These are phyloP conservation scores for Molorchus minor DNA, from an alignment of 2,888 invertebrate genomes.

Conservation along the genomic window DNA sequence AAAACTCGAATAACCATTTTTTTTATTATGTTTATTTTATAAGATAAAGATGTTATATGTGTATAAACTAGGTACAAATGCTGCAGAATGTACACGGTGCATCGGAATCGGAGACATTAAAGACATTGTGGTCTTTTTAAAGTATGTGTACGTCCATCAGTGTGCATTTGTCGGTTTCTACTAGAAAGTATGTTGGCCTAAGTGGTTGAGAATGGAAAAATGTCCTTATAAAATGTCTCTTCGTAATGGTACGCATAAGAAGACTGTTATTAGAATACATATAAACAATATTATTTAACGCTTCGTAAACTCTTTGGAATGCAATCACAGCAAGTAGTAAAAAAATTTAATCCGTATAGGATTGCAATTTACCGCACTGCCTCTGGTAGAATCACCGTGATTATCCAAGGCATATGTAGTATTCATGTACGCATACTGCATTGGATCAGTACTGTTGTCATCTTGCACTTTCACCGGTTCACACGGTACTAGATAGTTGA, in stretches of 20 bases:
- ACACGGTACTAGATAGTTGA: constrained; percentile 51
- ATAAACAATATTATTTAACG: constrained; percentile 25
- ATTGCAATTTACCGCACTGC: constrained; percentile 38
- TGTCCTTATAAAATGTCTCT: neutral
- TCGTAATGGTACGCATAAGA: neutral
- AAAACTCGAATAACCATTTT: too few species aligned
- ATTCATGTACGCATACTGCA: constrained; percentile 43
- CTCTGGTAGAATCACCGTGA: constrained; percentile 49
- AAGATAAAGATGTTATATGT: too few species aligned
- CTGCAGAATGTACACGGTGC: too few species aligned
- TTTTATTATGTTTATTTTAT: too few species aligned
- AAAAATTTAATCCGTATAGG: constrained; percentile 26
- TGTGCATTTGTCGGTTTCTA: too few species aligned
- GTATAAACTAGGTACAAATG: too few species aligned
- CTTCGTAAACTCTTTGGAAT: constrained; percentile 28
- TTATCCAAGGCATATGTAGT: constrained; percentile 52
- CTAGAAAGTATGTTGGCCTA: too few species aligned
- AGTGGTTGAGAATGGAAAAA: too few species aligned
- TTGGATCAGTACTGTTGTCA: constrained; percentile 52
- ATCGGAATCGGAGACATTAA: too few species aligned
- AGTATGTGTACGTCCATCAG: too few species aligned
- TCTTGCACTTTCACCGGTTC: constrained; percentile 59
- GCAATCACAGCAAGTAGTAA: constrained; percentile 28
- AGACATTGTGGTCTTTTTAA: too few species aligned
- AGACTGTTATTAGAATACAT: constrained; percentile 9